Evolutionary conservation across 2,888 invertebrate genomes (phyloP).

Genomic region (Rhagium mordax): DNA sequence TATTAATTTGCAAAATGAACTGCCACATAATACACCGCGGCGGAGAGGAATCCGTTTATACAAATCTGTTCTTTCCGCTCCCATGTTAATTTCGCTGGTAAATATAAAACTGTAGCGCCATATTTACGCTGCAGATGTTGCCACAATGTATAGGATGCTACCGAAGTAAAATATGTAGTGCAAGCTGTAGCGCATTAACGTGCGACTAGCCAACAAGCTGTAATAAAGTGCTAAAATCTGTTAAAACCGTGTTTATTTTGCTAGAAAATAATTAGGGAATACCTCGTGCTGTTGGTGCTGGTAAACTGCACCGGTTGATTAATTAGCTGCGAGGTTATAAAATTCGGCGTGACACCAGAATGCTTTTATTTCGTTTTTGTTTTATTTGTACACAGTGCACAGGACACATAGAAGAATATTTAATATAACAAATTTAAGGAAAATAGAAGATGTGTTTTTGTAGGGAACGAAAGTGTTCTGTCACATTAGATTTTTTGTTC

Average conservation of each 20-base stretch:
- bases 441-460: no score
- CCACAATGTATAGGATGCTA: background rate
- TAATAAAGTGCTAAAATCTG: slow-evolving; percentile 4
- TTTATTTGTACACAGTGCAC: background rate
- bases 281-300: background rate
- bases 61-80: background rate
- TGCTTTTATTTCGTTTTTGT: background rate
- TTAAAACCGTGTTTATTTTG: background rate
- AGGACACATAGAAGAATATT: background rate
- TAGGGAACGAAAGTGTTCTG: no score
- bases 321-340: background rate
- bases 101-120: background rate
- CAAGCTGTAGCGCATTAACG: background rate
- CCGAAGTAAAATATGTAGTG: background rate
- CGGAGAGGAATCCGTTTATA: background rate
- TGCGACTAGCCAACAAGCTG: background rate
- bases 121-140: slow-evolving; percentile 1
- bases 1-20: no score
- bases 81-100: background rate
- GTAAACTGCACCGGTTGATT: background rate
- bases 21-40: no score
- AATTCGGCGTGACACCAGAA: background rate
- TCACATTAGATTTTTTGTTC: no score
- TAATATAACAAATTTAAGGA: background rate
- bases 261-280: background rate